Base-by-base conservation (phyloP, 2,113 vertebrate species). In the Rostratula benghalensis region DNA sequence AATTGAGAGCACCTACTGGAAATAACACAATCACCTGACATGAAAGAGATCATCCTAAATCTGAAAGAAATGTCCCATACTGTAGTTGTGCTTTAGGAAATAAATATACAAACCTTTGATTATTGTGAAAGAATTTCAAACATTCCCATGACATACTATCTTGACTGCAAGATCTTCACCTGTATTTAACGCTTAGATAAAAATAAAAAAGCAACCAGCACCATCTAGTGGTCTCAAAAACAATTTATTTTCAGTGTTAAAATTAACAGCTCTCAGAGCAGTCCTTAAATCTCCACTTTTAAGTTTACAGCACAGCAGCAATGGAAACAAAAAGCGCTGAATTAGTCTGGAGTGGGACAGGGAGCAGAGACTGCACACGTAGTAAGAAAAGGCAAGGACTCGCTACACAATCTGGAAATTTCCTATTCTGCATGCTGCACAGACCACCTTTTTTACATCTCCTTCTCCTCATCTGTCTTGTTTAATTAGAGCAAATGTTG, bases 161-260 rank as follows among this genome's bases (percentile, higher is more conserved):
- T 63, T n/a, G n/a, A 51, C 50, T 53, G 21, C 20, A 86, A 69
- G 35, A 57, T 25, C 20, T 48, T 45, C 14, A 6, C 27, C 48
- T 23, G 7, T 5, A 35, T 35, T 82, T 24, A 2, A 2, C 1
- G 4, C 31, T 33, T 28, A 15, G 22, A 15, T 27, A 83, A 79
- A 94, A 86, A 65, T 88, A 53, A 89, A 85, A 95, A 97, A 94
- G 94, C 75, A 93, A 64, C 19, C 63, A 94, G 86, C 96, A 95
- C 98, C 98, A 98, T 76, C 98, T 98, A 97, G 97, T 82, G 98
- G 97, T 94, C 19, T 39, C 4, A 51, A 37, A 37, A 56, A 39
- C 12, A 87, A 61, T 37, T 56, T 81, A 2, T 17, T 68, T 65
- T 50, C 25, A 18, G 16, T 8, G 50, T 17, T 64, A 48, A 71